Evolutionary conservation across 2,113 vertebrate genomes (phyloP).

Genomic region (Saccopteryx bilineata): DNA sequence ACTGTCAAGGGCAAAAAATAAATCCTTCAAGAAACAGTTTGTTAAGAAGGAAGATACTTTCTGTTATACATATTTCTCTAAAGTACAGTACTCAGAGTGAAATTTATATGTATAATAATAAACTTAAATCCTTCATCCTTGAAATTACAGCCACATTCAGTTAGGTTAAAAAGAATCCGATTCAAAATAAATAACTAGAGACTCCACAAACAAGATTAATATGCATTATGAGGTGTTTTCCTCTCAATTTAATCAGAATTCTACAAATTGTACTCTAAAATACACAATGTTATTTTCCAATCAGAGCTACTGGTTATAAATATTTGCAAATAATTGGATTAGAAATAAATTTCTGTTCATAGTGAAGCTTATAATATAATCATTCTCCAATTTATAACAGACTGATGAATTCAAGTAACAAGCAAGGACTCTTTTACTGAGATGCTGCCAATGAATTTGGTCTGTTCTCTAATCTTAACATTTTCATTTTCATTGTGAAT

Average conservation of each 20-base stretch:
- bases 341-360: constrained; percentile 56
- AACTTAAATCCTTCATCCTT: neutral
- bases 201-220: neutral
- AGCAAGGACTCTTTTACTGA: neutral
- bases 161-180: neutral
- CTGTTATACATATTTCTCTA: neutral
- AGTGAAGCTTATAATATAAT: constrained; percentile 55
- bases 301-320: constrained; percentile 60
- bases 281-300: constrained; percentile 40
- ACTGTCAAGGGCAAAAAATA: neutral
- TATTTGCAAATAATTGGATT: constrained; percentile 74
- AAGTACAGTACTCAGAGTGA: neutral
- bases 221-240: neutral
- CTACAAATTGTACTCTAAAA: constrained; percentile 47
- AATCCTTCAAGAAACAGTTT: neutral
- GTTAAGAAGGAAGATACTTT: neutral
- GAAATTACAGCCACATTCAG: neutral
- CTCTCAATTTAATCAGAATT: constrained; percentile 65
- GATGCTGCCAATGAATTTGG: neutral
- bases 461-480: neutral
- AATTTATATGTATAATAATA: neutral
- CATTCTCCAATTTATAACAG: constrained; percentile 58
- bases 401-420: constrained; percentile 44
- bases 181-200: neutral
- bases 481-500: constrained; percentile 55